Conservation (phyloP, 2,797 vertebrate genomes). For the Esox masquinongy region DNA sequence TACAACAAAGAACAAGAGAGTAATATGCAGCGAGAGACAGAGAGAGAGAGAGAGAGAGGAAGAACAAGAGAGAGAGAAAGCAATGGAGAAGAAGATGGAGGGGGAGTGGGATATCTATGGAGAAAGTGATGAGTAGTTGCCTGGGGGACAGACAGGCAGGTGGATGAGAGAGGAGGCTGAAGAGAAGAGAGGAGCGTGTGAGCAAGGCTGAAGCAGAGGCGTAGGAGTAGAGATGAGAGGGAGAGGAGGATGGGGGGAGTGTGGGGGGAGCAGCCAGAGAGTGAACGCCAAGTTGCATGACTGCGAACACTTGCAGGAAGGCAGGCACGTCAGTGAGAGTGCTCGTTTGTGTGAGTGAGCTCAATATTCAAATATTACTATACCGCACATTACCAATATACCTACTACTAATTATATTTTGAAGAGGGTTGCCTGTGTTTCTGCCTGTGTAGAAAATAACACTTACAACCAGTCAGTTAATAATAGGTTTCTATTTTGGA, state of each 20-base stretch:
- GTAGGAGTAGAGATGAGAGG: slow-evolving; percentile 35
- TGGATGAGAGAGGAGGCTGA: slow-evolving; percentile 47
- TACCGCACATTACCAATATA: neutral
- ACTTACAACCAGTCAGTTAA: slow-evolving; percentile 23
- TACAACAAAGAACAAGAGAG: slow-evolving; percentile 1
- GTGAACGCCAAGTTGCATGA: slow-evolving; percentile 56
- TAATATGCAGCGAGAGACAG: neutral
- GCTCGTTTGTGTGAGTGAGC: slow-evolving; percentile 22
- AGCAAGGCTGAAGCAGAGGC: slow-evolving; percentile 38
- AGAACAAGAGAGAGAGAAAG: slow-evolving; percentile 32
- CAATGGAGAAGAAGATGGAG: neutral
- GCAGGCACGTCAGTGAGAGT: slow-evolving; percentile 19
- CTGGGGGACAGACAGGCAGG: slow-evolving; percentile 51
- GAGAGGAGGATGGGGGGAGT: slow-evolving; percentile 24
- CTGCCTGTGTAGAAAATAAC: neutral
- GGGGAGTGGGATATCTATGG: slow-evolving; percentile 7
- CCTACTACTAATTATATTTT: neutral
- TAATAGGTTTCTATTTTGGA: slow-evolving; percentile 47
- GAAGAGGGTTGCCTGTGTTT: slow-evolving; percentile 3
- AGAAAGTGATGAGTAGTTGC: slow-evolving; percentile 33
- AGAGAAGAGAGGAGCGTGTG: slow-evolving; percentile 29
- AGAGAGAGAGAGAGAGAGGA: slow-evolving; percentile 14
- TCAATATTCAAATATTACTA: slow-evolving; percentile 3
- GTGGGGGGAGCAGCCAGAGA: slow-evolving; percentile 42
- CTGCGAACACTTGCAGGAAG: slow-evolving; percentile 44